Percentiles rank a stretch among this genome's conserved stretches.
Conservation (phyloP, 1,140 invertebrate genomes). For the Reticulitermes speratus region DNA sequence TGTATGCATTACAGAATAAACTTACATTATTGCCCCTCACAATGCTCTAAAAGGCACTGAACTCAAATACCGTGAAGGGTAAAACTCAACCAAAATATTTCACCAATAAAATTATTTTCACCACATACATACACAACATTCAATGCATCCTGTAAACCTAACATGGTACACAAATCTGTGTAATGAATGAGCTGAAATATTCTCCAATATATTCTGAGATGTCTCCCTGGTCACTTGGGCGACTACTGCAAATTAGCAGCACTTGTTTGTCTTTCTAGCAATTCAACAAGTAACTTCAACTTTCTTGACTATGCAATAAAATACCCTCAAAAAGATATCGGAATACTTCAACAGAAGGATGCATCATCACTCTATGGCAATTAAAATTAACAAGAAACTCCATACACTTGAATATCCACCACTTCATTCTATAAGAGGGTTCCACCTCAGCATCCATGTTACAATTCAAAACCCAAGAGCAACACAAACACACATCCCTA, state of each 20-base stretch:
- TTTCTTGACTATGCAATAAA: constrained; percentile 1
- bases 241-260: neutral
- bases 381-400: constrained; percentile 24
- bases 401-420: neutral
- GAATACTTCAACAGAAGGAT: neutral
- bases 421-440: neutral
- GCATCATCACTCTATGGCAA: neutral
- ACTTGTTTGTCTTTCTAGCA: constrained; percentile 8
- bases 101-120: neutral
- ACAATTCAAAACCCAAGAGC: neutral
- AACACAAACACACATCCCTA: neutral
- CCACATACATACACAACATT: neutral
- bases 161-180: neutral
- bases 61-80: too few species aligned
- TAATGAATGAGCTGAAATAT: neutral
- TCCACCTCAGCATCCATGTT: neutral
- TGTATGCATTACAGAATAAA: too few species aligned
- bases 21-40: too few species aligned
- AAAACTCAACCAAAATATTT: neutral
- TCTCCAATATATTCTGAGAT: neutral
- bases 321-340: neutral
- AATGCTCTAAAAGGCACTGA: too few species aligned
- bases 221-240: neutral
- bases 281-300: constrained; percentile 20
- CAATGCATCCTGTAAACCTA: neutral